Evolutionary conservation across 2,888 invertebrate genomes (phyloP).

Genomic region (Dasypogon diadema): DNA sequence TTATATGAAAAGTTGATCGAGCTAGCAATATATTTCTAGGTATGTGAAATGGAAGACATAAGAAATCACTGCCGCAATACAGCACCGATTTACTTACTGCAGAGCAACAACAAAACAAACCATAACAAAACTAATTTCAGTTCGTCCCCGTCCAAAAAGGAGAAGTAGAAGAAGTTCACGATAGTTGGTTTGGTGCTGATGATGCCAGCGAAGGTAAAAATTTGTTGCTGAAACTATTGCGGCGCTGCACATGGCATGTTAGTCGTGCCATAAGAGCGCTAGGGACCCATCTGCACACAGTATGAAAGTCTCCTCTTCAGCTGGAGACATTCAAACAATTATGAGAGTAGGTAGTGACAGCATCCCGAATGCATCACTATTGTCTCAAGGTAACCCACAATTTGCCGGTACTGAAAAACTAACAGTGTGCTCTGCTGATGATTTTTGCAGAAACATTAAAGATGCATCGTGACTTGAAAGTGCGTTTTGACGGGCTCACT

Average conservation of each 20-base stretch:
- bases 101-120: slow-evolving; percentile 14
- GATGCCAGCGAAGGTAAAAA: slow-evolving; percentile 48
- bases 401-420: slow-evolving; percentile 30
- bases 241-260: slow-evolving; percentile 29
- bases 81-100: not conserved
- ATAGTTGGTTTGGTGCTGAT: slow-evolving; percentile 2
- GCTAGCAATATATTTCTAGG: slow-evolving; percentile 33
- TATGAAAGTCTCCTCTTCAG: slow-evolving; percentile 39
- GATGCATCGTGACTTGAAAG: slow-evolving; percentile 48
- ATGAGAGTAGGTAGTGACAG: slow-evolving; percentile 38
- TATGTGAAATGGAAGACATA: slow-evolving; percentile 40
- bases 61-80: not conserved
- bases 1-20: slow-evolving; percentile 63
- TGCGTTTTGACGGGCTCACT: slow-evolving; percentile 29
- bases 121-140: slow-evolving; percentile 28
- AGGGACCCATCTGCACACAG: slow-evolving; percentile 26
- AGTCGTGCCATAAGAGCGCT: slow-evolving; percentile 9
- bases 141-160: slow-evolving; percentile 32
- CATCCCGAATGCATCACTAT: slow-evolving; percentile 42
- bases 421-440: not conserved
- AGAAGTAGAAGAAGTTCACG: slow-evolving; percentile 27
- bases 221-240: slow-evolving; percentile 45
- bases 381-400: slow-evolving; percentile 51
- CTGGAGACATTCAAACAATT: slow-evolving; percentile 42
- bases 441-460: not conserved